These are phyloP conservation scores for Argyrosomus japonicus DNA, from an alignment of 2,113 vertebrate species.

Conservation along the genomic window DNA sequence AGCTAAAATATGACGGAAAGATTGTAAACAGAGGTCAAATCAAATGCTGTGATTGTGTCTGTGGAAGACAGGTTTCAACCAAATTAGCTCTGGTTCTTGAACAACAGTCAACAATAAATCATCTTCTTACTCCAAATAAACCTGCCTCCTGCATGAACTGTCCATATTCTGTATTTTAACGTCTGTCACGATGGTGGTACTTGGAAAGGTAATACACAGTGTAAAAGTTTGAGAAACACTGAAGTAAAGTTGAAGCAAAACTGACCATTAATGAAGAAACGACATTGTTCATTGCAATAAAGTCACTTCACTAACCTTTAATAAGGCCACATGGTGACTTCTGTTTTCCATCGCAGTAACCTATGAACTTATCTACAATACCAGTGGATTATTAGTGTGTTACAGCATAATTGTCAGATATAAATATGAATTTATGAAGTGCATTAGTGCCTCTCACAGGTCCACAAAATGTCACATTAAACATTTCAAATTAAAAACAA, in stretches of 20 bases:
- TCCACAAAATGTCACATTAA: background rate
- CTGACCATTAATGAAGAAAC: background rate
- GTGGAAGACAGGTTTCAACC: too few species aligned
- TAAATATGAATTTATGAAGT: background rate
- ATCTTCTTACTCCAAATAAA: too few species aligned
- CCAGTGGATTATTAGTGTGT: background rate
- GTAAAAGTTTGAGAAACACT: too few species aligned
- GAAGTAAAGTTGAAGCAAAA: background rate
- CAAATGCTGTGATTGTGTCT: too few species aligned
- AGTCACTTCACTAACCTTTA: background rate
- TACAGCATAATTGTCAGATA: background rate
- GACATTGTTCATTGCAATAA: background rate
- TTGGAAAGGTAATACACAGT: too few species aligned
- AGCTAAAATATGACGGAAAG: too few species aligned
- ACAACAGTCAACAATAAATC: too few species aligned
- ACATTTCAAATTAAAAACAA: background rate
- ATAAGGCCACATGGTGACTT: background rate
- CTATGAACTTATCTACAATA: background rate
- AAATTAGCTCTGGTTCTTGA: too few species aligned
- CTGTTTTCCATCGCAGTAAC: background rate
- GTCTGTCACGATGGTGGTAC: too few species aligned
- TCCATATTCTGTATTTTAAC: too few species aligned
- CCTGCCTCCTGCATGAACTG: too few species aligned
- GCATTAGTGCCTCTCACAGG: background rate
- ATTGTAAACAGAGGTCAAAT: too few species aligned